Conservation (phyloP, 2,888 invertebrate genomes). For the Cryptocephalus moraei region DNA sequence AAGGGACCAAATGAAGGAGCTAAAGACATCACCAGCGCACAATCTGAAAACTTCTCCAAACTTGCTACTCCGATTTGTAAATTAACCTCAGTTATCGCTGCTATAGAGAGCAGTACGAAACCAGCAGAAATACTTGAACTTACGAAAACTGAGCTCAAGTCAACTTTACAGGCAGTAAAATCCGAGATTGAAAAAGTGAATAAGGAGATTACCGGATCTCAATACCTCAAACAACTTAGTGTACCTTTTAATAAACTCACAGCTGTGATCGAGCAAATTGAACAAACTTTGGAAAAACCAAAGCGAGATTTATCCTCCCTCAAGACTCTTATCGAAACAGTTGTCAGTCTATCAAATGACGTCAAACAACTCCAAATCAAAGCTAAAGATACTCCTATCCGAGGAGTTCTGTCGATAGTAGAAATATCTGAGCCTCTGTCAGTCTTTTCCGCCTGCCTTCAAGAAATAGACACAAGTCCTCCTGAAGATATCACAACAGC, state of each 20-base stretch:
- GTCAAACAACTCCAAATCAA: background rate
- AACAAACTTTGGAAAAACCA: background rate
- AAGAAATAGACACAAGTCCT: background rate
- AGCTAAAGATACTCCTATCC: constrained; percentile 4
- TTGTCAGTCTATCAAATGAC: background rate
- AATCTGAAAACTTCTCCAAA: constrained; percentile 1
- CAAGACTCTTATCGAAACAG: background rate
- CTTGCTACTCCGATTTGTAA: background rate
- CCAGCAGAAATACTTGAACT: constrained; percentile 2
- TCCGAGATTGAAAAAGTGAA: too few species aligned
- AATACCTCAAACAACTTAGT: too few species aligned
- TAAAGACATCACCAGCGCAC: constrained; percentile 1
- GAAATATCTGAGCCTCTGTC: constrained; percentile 6
- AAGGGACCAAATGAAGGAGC: background rate
- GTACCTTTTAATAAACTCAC: too few species aligned
- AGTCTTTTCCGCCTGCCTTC: background rate
- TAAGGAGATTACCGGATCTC: too few species aligned
- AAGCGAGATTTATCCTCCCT: background rate
- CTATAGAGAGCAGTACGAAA: background rate
- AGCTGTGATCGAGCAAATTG: too few species aligned
- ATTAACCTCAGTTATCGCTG: constrained; percentile 1
- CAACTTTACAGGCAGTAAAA: too few species aligned
- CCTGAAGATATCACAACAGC: constrained; percentile 1
- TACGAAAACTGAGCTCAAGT: background rate
- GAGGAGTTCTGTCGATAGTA: constrained; percentile 9